Percentiles rank a stretch among this genome's conserved stretches.
These are phyloP conservation scores for Cheilosia vernalis DNA, from an alignment of 2,888 invertebrate genomes.

Conservation along the genomic window DNA sequence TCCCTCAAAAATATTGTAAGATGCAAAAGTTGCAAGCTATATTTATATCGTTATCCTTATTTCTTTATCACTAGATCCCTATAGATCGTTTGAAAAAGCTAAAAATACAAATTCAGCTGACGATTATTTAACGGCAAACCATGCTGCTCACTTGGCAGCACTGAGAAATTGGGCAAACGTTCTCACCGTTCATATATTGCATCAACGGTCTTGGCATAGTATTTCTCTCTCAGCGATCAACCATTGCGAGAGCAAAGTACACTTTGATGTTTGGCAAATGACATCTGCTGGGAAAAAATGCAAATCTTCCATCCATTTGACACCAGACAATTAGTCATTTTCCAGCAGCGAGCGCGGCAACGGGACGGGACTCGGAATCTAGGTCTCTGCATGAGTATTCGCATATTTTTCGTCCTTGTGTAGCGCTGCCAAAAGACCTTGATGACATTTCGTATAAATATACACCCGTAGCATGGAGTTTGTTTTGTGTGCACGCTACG, in stretches of 20 bases:
- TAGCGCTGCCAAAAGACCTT: slow-evolving; percentile 68
- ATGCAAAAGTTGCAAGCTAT: too few relatives aligned
- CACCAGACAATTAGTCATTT: slow-evolving; percentile 63
- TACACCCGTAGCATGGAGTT: not conserved
- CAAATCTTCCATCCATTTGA: slow-evolving; percentile 45
- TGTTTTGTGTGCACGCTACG: slow-evolving; percentile 1
- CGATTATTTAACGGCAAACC: too few relatives aligned
- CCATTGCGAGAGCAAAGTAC: slow-evolving; percentile 45
- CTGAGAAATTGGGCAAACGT: not conserved
- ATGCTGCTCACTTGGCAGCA: not conserved
- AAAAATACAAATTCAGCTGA: too few relatives aligned
- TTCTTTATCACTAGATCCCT: too few relatives aligned
- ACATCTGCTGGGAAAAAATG: slow-evolving; percentile 50
- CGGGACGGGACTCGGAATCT: slow-evolving; percentile 45
- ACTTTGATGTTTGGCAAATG: slow-evolving; percentile 59
- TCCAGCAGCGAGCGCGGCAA: slow-evolving; percentile 14
- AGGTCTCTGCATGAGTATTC: slow-evolving; percentile 52
- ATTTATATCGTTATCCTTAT: too few relatives aligned
- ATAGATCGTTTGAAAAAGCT: too few relatives aligned
- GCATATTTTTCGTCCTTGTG: slow-evolving; percentile 65
- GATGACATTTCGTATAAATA: slow-evolving; percentile 63
- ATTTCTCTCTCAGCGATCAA: slow-evolving; percentile 8
- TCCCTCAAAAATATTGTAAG: too few relatives aligned
- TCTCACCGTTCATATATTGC: not conserved
- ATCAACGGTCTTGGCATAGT: not conserved